These are phyloP conservation scores for Macroglossus sobrinus DNA, from an alignment of 2,113 vertebrate genomes.

Conservation along the genomic window DNA sequence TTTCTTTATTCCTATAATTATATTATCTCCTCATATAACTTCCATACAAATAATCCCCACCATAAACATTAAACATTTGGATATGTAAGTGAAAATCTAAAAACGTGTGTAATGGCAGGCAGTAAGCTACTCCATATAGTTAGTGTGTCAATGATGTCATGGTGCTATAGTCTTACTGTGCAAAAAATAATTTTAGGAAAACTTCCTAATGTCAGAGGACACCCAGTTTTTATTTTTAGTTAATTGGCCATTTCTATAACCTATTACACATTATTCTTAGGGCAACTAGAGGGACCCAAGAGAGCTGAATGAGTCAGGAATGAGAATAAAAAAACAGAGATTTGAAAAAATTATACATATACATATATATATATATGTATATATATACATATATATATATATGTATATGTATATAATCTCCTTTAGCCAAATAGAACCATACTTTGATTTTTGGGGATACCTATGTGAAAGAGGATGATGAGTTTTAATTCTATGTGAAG, in stretches of 20 bases:
- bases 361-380: not conserved
- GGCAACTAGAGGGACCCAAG: not conserved
- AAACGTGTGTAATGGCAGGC: not conserved
- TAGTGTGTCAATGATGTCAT: not conserved
- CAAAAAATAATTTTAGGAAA: not conserved
- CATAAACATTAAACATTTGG: not conserved
- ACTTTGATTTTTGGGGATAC: not conserved
- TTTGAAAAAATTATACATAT: not conserved
- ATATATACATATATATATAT: not conserved
- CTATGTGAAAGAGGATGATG: not conserved
- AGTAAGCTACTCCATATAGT: not conserved
- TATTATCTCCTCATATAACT: not conserved
- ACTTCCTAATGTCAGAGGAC: not conserved
- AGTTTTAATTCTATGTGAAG: not conserved
- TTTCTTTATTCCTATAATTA: not conserved
- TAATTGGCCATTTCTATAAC: not conserved
- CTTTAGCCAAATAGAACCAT: not conserved
- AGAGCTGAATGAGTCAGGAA: not conserved
- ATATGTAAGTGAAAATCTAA: not conserved
- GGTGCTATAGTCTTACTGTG: not conserved
- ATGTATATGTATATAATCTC: not conserved
- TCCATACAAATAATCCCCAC: not conserved
- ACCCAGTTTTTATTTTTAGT: not conserved
- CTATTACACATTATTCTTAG: not conserved
- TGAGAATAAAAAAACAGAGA: not conserved